Base-by-base conservation (phyloP, 2,888 invertebrate species). In the Scaeva pyrastri region DNA sequence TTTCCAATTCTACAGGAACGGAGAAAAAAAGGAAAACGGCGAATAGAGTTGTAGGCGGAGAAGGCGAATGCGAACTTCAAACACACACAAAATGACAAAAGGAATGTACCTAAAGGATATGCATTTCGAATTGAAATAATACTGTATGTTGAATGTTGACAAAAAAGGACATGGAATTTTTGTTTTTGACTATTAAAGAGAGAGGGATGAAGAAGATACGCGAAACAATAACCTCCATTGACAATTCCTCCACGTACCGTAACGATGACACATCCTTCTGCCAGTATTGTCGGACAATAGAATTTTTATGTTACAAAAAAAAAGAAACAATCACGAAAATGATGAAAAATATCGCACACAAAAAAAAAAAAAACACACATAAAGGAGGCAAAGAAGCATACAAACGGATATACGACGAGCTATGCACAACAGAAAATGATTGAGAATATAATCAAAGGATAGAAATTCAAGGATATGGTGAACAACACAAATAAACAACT, bases 171-270 rank as follows among this genome's bases (percentile, higher is more conserved):
- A 41, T 52, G 43, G 64, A 66, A 70, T 60, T 66, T 66, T 73
- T 68, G 68, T 68, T 36, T 45, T 48, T 45, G 41, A 62, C 36
- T 23, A 56, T 1, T 31, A 7, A 19, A 41, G 56, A 16, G 26
- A 50, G 64, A 26, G 39, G 16, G 19, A 6, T 31, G 71, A 26
- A 77, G 60, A 52, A 21, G 19, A 16, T 56, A 79, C 74, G 81
- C 81, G 77, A 86, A 86, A 86, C 81, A 86, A 86, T 86, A 85
- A 81, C 73, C 73, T 70, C 86, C 73, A 81, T 86, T 86, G 86
- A 86, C 86, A 86, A 82, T 78, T 82, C 71, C 55, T 86, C 77
- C 74, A 78, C 82, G 77, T 86, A 82, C 71, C 77, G 82, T 74
- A 78, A 68, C 70, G 70, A 70, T 62, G 73, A 86, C 81, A 81